A percentile compares a stretch with the other conserved stretches of the same genome.
Conservation (phyloP, 2,113 vertebrate genomes). For the Illadopsis cleaveri region DNA sequence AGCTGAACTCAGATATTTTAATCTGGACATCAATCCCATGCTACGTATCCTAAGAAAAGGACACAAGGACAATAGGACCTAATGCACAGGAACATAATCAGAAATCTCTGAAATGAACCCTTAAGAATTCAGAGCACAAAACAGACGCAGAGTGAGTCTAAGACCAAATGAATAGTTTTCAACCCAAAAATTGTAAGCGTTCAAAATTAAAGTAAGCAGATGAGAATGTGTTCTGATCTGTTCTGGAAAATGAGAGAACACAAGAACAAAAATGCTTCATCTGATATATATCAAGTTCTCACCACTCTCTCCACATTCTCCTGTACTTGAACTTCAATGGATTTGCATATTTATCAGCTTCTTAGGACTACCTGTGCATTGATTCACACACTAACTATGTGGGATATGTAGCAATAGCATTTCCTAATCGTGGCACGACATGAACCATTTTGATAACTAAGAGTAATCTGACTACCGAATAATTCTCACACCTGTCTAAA, state of each 20-base stretch:
- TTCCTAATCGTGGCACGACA: conserved; percentile 49
- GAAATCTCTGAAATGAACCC: neutral
- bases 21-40: neutral
- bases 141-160: neutral
- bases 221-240: rapidly evolving
- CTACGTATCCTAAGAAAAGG: neutral
- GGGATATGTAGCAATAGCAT: neutral
- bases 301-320: neutral
- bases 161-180: neutral
- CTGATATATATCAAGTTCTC: neutral
- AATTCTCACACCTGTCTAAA: conserved; percentile 17
- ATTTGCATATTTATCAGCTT: neutral
- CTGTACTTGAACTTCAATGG: neutral
- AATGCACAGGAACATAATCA: neutral
- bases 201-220: neutral
- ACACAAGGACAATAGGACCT: neutral
- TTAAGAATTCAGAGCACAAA: neutral
- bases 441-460: conserved; percentile 59
- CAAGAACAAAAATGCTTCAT: neutral
- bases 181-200: rapidly evolving
- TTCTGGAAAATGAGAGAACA: neutral
- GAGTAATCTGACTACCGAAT: conserved; percentile 24
- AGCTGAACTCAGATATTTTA: neutral
- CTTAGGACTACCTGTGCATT: neutral
- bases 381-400: conserved; percentile 41